Evolutionary conservation across 1,140 invertebrate genomes (phyloP).

Genomic region (Drosophila obscura): DNA sequence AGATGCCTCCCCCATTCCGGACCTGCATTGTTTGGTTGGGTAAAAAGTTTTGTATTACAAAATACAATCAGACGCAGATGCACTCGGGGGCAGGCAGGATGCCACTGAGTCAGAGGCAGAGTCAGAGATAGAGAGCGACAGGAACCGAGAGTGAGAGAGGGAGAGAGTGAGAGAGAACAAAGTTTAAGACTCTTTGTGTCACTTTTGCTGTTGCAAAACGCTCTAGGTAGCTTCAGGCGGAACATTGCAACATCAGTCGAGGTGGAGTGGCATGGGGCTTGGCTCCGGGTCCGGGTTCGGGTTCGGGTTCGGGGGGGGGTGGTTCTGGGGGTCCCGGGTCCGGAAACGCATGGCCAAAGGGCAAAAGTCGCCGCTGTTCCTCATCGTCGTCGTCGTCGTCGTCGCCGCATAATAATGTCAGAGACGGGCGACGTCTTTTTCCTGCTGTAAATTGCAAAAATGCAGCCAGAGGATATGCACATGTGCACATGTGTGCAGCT

Average conservation of each 20-base stretch:
- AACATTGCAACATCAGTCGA: slow-evolving; percentile 13
- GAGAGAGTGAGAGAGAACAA: slow-evolving; percentile 4
- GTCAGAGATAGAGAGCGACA: slow-evolving; percentile 3
- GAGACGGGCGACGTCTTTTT: slow-evolving; percentile 78
- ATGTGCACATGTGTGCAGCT: slow-evolving; percentile 49
- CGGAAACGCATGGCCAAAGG: slow-evolving; percentile 68
- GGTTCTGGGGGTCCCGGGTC: background rate
- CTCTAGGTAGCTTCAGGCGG: slow-evolving; percentile 36
- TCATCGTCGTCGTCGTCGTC: slow-evolving; percentile 31
- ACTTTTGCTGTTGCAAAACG: slow-evolving; percentile 25
- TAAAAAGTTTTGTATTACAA: slow-evolving; percentile 73
- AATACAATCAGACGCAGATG: slow-evolving; percentile 76
- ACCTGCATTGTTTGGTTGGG: slow-evolving; percentile 48
- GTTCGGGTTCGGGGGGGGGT: slow-evolving; percentile 24
- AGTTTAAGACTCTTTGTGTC: slow-evolving; percentile 34
- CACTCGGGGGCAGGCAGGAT: slow-evolving; percentile 49
- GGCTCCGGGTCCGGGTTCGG: slow-evolving; percentile 31
- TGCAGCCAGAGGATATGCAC: slow-evolving; percentile 55
- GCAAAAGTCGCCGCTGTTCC: slow-evolving; percentile 65
- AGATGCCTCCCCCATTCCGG: slow-evolving; percentile 10
- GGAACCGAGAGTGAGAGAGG: background rate
- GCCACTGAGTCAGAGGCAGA: slow-evolving; percentile 48
- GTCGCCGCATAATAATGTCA: slow-evolving; percentile 80
- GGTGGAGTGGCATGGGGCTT: background rate
- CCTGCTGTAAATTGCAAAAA: slow-evolving; percentile 77